phyloP scores from a whole-genome alignment of 2,113 vertebrate species.

The Hippopotamus amphibius region DNA sequence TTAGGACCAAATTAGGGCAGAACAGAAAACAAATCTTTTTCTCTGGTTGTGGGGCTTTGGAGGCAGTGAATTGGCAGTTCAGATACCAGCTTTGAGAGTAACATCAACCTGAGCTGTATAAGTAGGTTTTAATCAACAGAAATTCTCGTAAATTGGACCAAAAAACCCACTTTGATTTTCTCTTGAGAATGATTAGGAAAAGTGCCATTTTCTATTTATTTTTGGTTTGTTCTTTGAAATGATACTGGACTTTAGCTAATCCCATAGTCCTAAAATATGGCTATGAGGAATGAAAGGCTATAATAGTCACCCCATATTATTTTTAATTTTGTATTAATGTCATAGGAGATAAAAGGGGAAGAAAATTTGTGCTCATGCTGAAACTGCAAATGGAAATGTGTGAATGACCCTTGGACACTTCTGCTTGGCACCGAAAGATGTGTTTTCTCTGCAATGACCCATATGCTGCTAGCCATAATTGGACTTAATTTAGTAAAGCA shows the following conservation, averaged over 20 bases:
- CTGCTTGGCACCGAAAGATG: neutral
- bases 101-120: neutral
- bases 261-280: neutral
- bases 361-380: neutral
- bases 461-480: neutral
- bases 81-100: neutral
- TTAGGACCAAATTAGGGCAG: neutral
- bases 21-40: neutral
- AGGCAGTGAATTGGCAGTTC: neutral
- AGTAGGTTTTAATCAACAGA: neutral
- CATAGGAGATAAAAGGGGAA: neutral
- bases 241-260: neutral
- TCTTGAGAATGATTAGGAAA: neutral
- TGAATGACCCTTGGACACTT: neutral
- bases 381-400: neutral
- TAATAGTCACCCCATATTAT: neutral
- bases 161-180: neutral
- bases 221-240: conserved; percentile 6
- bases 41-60: neutral
- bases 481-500: neutral
- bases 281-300: neutral
- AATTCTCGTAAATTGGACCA: neutral
- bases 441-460: neutral
- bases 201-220: neutral
- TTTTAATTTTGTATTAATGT: neutral